A percentile compares a stretch with the other conserved stretches of the same genome.
Evolutionary conservation across 2,113 vertebrate genomes (phyloP).

Genomic region (Corythoichthys haematopterus): DNA sequence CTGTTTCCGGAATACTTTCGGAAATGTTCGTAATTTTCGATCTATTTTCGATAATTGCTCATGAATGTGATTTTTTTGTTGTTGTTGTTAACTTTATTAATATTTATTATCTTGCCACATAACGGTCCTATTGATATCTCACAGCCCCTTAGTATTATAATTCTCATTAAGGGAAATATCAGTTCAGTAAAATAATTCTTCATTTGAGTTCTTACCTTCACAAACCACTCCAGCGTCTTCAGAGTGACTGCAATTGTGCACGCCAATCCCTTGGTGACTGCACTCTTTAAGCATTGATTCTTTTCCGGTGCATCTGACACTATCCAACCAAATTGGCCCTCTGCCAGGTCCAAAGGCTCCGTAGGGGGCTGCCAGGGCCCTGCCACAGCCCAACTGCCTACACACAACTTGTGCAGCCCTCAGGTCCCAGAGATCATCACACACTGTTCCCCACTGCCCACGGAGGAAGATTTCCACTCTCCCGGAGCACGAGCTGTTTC

Average conservation of each 20-base stretch:
- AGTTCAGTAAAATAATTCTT: neutral
- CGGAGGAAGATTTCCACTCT: conserved; percentile 47
- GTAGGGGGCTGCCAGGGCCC: conserved; percentile 5
- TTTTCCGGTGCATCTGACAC: neutral
- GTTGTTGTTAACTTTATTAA: no score
- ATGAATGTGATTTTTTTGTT: no score
- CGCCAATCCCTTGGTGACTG: conserved; percentile 24
- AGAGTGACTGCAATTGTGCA: conserved; percentile 30
- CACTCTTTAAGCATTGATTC: conserved; percentile 37
- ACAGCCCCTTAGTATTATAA: no score
- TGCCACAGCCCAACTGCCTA: conserved; percentile 35
- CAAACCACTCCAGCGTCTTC: conserved; percentile 54
- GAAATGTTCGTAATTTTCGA: no score
- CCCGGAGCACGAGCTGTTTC: conserved; percentile 41
- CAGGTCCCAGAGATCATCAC: conserved; percentile 38
- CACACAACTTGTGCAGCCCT: conserved; percentile 33
- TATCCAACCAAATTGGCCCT: conserved; percentile 39
- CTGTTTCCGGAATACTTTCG: no score
- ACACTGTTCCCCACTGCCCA: conserved; percentile 55
- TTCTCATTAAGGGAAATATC: no score
- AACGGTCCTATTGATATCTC: no score
- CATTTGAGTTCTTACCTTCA: conserved; percentile 23
- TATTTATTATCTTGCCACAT: no score
- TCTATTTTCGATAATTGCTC: no score
- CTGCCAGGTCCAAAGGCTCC: conserved; percentile 23